Conservation (phyloP, 2,888 invertebrate species). For the Nebria salina region DNA sequence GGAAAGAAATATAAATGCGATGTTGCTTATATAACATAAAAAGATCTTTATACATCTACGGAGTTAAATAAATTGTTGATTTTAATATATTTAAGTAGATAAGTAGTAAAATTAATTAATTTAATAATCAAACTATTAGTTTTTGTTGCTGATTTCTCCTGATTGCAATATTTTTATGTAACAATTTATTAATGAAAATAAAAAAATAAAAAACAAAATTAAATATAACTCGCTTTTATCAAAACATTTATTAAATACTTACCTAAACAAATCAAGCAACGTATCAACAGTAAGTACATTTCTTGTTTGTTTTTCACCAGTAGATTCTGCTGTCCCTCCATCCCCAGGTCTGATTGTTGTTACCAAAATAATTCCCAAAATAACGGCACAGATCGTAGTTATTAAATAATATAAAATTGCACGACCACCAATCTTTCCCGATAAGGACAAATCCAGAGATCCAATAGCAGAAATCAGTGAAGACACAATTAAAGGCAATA, state of each 20-base stretch:
- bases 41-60: too few species aligned
- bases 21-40: too few species aligned
- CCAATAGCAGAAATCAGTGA: constrained; percentile 76
- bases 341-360: constrained; percentile 72
- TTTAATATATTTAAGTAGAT: too few species aligned
- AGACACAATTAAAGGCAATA: constrained; percentile 76
- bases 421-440: constrained; percentile 72
- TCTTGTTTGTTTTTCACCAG: constrained; percentile 50
- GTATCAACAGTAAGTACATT: constrained; percentile 74
- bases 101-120: too few species aligned
- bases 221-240: neutral
- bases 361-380: constrained; percentile 77
- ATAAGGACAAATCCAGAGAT: constrained; percentile 73
- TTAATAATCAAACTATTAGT: too few species aligned
- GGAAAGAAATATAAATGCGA: too few species aligned
- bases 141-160: too few species aligned
- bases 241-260: constrained; percentile 48
- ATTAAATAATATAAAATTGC: constrained; percentile 75
- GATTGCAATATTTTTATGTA: too few species aligned
- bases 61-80: too few species aligned
- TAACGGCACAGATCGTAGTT: constrained; percentile 75
- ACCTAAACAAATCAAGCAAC: constrained; percentile 76
- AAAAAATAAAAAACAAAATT: neutral
- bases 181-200: neutral
- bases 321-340: constrained; percentile 49